Base-by-base conservation (phyloP, 1,140 invertebrate species). In the Sycophaga agraensis region DNA sequence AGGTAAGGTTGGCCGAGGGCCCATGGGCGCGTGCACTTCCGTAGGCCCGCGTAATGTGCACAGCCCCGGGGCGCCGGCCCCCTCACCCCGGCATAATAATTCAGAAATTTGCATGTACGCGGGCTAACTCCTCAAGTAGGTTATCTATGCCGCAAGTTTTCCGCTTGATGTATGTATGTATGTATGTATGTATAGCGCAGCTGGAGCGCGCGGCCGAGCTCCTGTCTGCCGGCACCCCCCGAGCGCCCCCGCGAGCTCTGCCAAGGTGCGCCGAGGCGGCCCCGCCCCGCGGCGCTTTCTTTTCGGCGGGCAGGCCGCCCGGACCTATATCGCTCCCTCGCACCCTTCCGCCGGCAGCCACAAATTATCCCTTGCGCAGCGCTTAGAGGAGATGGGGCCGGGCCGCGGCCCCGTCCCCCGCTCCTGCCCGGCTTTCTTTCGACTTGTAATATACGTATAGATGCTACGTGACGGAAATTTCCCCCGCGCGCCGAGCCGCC, bases 101-200 rank as follows among this genome's bases (percentile, higher is more conserved):
- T 79, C 75, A 78, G 43, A 79, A 81, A 81, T 81, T 81, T 81
- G 77, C 78, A 81, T 80, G 71, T 80, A 80, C 79, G 77, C 78
- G 78, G 76, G 74, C 73, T 78, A 79, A 80, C 79, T 81, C 75
- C 72, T 78, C 78, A 80, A 81, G 79, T 81, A 80, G 79, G 79
- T 81, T 80, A 81, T 81, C 77, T 80, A 81, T 74, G 75, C 73
- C 74, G 69, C 67, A 80, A 80, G 76, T 81, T 80, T 78, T 77
- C 73, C 68, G 21, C 11, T 66, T n/a, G n/a, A n/a, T n/a, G n/a
- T n/a, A n/a, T n/a, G n/a, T n/a, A n/a, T n/a, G n/a, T n/a, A n/a
- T n/a, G n/a, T n/a, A n/a, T n/a, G n/a, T n/a, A 77, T 77, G 75
- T 80, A 79, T 77, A 76, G 73, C 72, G 70, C 70, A 74, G 78